Evolutionary conservation across 2,797 vertebrate species (phyloP).

Genomic region (Enteromius trimaculatus): DNA sequence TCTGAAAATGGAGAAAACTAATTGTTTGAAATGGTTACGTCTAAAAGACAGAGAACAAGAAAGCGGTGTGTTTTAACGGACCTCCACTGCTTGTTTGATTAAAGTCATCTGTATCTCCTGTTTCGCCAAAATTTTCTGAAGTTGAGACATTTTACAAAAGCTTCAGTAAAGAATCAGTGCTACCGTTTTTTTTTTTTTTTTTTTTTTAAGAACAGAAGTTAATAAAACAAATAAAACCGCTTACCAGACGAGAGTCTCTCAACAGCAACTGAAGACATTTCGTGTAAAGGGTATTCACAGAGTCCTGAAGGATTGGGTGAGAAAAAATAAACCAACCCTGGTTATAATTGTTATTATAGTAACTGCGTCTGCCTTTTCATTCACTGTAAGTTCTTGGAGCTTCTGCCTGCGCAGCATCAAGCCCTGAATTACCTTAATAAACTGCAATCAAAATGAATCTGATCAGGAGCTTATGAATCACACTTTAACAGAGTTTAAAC

Average conservation of each 20-base stretch:
- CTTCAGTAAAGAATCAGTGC: neutral
- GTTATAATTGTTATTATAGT: neutral
- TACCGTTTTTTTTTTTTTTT: neutral
- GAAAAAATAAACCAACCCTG: neutral
- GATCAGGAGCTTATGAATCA: neutral
- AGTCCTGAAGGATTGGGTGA: constrained; percentile 79
- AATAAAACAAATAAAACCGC: constrained; percentile 50
- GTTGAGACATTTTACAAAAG: constrained; percentile 33
- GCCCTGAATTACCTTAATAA: neutral
- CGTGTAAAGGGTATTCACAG: constrained; percentile 90
- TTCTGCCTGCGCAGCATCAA: neutral
- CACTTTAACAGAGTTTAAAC: neutral
- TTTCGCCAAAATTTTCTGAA: constrained; percentile 89
- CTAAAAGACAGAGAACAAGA: neutral
- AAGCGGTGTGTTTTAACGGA: constrained; percentile 65
- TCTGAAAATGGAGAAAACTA: constrained; percentile 73
- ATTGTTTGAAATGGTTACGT: neutral
- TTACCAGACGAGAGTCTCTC: constrained; percentile 93
- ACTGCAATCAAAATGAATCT: neutral
- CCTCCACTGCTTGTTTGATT: constrained; percentile 97
- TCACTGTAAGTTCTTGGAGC: neutral
- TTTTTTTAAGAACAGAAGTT: neutral
- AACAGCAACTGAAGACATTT: constrained; percentile 96
- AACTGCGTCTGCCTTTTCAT: neutral
- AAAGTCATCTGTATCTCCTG: constrained; percentile 94